These are phyloP conservation scores for Lichenostomus cassidix DNA, from an alignment of 2,113 vertebrate species.

Conservation along the genomic window DNA sequence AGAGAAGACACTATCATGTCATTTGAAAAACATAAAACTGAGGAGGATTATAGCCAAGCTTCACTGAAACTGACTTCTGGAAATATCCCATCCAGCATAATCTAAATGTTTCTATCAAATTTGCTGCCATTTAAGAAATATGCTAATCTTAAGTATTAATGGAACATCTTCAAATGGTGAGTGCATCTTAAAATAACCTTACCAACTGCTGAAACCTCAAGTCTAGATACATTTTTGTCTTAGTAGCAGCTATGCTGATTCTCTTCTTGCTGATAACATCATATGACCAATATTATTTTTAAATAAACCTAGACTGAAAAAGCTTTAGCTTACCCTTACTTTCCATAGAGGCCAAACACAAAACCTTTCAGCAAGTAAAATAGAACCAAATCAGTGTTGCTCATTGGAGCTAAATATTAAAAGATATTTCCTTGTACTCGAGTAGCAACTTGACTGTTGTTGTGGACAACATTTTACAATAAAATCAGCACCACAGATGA, in stretches of 20 bases:
- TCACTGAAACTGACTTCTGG: background rate
- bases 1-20: background rate
- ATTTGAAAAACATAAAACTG: background rate
- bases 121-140: background rate
- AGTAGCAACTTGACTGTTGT: background rate
- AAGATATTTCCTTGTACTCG: background rate
- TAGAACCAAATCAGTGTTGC: background rate
- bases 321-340: background rate
- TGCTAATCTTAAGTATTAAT: background rate
- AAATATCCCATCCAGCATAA: background rate
- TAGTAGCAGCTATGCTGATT: background rate
- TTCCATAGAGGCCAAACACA: background rate
- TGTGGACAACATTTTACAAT: background rate
- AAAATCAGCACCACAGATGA: background rate
- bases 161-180: background rate
- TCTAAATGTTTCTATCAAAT: background rate
- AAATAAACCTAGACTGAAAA: background rate
- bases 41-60: background rate
- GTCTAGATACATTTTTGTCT: background rate
- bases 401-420: background rate
- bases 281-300: background rate
- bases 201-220: background rate
- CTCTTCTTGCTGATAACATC: background rate
- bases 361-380: background rate
- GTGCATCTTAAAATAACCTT: constrained; percentile 6